phyloP scores from a whole-genome alignment of 1,140 invertebrate species.

The Calosoma granatense region DNA sequence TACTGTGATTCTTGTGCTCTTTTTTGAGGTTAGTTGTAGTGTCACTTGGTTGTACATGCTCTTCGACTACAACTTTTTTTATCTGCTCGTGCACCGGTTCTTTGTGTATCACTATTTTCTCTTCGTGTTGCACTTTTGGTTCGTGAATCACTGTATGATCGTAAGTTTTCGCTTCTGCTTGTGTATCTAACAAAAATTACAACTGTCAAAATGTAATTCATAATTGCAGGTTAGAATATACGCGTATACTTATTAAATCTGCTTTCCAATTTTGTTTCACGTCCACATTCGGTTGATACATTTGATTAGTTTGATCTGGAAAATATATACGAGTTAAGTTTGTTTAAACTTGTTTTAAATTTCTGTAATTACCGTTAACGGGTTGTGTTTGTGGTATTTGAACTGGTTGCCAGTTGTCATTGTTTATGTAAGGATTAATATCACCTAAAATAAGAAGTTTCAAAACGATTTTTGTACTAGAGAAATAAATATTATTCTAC shows the following conservation, averaged over 20 bases:
- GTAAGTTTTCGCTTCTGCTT: background rate
- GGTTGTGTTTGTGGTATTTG: background rate
- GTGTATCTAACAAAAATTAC: background rate
- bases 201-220: no score
- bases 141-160: background rate
- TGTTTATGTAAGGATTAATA: background rate
- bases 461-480: background rate
- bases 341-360: background rate
- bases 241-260: constrained; percentile 5
- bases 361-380: background rate
- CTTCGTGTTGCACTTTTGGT: background rate
- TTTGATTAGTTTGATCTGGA: background rate
- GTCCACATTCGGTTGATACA: background rate
- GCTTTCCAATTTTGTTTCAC: background rate
- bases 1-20: background rate
- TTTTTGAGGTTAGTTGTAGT: constrained; percentile 4
- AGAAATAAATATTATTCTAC: background rate
- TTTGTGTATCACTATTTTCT: background rate
- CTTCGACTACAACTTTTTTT: background rate
- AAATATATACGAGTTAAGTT: background rate
- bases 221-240: no score
- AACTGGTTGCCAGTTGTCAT: background rate
- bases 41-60: background rate
- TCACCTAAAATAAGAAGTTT: background rate
- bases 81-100: background rate